Base-by-base conservation (phyloP, 2,797 vertebrate genomes). In the Enteromius anoplus region DNA sequence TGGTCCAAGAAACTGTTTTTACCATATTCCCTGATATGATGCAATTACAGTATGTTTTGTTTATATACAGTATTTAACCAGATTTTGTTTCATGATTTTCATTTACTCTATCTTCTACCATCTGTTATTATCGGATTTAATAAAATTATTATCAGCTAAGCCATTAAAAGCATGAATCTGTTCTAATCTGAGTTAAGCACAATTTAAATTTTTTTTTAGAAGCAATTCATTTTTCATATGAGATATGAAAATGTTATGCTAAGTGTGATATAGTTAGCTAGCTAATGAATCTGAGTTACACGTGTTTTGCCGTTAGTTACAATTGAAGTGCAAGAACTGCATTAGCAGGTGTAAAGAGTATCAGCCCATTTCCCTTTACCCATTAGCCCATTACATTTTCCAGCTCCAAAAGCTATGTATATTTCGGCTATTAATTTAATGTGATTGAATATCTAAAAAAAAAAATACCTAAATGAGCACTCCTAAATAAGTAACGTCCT, bases 161-260 rank as follows among this genome's bases (percentile, higher is more conserved):
- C 75, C 21, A 5, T 34, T 45, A 42, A 65, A 34, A 47, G 58
- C 17, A 78, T 19, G 17, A 49, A 65, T n/a, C 29, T 65, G 42
- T 49, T 21, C 65, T 32, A 11, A 26, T 26, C 26, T 26, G 26
- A 49, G 23, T 45, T 62, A 47, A 77, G 55, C 23, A 21, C 40
- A 77, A 49, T 78, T 65, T 49, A 65, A 60, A 15, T 78, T 78
- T 78, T 47, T n/a, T 65, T 47, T n/a, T 65, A 78, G 29, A 65
- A 45, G 60, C 45, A 11, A 21, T 78, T 65, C 2, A 65, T 65
- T 65, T 65, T 78, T n/a, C 19, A 62, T 62, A 32, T 8, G 45
- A 78, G 26, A 62, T 26, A 62, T 77, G 37, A 77, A 78, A 77
- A 34, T 6, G 17, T 32, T 78, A 32, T 49, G 75, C 42, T 62